Percentiles rank a stretch among this genome's conserved stretches.
Evolutionary conservation across 2,888 invertebrate species (phyloP).

Genomic region (Dryococelus australis): DNA sequence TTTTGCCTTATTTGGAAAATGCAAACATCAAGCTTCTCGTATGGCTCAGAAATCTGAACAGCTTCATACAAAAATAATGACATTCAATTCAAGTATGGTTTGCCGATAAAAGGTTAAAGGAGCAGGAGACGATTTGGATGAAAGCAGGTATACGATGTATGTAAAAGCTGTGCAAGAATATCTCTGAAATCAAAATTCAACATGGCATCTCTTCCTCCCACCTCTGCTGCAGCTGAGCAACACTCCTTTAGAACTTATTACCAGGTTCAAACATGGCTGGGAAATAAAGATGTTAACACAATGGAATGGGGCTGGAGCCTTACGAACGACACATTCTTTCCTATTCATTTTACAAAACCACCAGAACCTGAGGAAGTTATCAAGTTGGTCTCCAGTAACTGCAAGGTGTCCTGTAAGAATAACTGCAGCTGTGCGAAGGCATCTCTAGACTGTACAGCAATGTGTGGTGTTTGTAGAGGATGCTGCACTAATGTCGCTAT

Average conservation of each 20-base stretch:
- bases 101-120: not conserved
- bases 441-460: not conserved
- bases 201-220: not conserved
- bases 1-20: not conserved
- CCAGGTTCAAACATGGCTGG: conserved; percentile 6
- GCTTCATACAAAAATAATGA: not conserved
- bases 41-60: not conserved
- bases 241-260: not conserved
- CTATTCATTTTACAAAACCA: conserved; percentile 1
- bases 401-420: conserved; percentile 8
- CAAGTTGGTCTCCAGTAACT: not conserved
- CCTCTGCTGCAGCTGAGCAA: conserved; percentile 24
- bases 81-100: not conserved
- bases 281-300: not conserved
- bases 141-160: conserved; percentile 12
- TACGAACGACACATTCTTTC: not conserved
- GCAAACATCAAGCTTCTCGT: not conserved
- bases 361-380: not conserved
- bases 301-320: not conserved
- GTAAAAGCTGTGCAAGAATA: not conserved
- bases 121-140: not conserved
- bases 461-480: conserved; percentile 6
- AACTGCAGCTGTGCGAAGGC: conserved; percentile 1
- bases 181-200: conserved; percentile 25
- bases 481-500: not conserved